These are phyloP conservation scores for Heteractis magnifica DNA, from an alignment of 92 coral and sea anemone genomes.

Conservation along the genomic window DNA sequence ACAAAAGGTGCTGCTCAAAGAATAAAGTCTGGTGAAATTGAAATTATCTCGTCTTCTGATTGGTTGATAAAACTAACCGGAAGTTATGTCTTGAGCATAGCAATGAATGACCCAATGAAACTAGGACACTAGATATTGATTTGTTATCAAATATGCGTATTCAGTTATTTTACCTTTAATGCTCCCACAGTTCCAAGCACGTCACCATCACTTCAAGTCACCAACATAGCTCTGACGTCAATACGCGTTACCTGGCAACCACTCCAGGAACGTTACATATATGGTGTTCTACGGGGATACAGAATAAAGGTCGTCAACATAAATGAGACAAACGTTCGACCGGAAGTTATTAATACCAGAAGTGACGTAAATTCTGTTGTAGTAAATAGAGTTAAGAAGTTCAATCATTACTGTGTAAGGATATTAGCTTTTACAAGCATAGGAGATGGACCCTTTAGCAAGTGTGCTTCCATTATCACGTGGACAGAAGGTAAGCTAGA, in stretches of 20 bases:
- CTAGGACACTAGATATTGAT: no score
- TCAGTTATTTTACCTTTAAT: not conserved
- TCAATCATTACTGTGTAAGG: constrained; percentile 43
- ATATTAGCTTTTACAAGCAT: constrained; percentile 53
- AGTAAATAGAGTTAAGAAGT: constrained; percentile 18
- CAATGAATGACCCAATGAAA: no score
- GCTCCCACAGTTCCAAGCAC: constrained; percentile 57
- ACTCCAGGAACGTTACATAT: constrained; percentile 29
- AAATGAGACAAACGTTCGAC: constrained; percentile 16
- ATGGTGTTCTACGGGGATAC: constrained; percentile 66
- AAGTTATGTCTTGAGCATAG: no score
- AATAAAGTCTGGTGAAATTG: no score
- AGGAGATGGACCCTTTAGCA: constrained; percentile 63
- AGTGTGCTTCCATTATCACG: constrained; percentile 41
- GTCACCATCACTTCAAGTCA: constrained; percentile 49
- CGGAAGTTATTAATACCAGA: constrained; percentile 13
- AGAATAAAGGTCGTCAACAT: constrained; percentile 29
- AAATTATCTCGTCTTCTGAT: no score
- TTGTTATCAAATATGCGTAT: no score
- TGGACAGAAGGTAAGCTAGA: constrained; percentile 55
- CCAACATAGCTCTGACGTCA: constrained; percentile 37
- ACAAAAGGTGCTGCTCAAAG: no score
- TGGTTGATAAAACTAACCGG: no score
- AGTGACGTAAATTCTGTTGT: constrained; percentile 7
- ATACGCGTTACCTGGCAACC: constrained; percentile 70